These are phyloP conservation scores for Mohoua ochrocephala DNA, from an alignment of 2,113 vertebrate genomes.

Conservation along the genomic window DNA sequence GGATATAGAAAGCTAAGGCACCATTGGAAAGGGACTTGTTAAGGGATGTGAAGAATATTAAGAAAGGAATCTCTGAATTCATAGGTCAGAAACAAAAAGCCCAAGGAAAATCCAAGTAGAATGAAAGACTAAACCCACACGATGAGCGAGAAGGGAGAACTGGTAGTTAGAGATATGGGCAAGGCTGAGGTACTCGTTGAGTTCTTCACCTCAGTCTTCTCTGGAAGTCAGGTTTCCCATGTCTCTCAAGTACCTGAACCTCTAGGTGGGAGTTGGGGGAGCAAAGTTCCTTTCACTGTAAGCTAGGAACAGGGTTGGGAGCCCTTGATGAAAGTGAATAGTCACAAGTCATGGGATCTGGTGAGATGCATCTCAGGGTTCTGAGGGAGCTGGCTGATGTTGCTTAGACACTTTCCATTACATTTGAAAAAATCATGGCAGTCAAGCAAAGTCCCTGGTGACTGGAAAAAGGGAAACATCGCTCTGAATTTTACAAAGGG, in stretches of 20 bases:
- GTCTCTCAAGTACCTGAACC: not conserved
- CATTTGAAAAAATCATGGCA: not conserved
- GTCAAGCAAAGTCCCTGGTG: not conserved
- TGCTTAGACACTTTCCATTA: not conserved
- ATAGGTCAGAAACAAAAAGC: not conserved
- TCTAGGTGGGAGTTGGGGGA: not conserved
- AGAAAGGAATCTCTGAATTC: not conserved
- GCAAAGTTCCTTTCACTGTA: not conserved
- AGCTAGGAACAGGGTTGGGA: not conserved
- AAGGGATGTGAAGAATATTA: not conserved
- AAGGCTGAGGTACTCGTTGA: not conserved
- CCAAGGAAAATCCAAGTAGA: not conserved
- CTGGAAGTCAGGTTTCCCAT: not conserved
- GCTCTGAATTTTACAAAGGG: not conserved
- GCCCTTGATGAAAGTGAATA: not conserved
- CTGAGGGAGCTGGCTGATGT: not conserved
- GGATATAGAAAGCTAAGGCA: not conserved
- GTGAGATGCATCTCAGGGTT: not conserved
- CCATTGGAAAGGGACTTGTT: not conserved
- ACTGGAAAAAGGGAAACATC: not conserved
- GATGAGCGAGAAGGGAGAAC: not conserved
- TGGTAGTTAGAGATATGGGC: not conserved
- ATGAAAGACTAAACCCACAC: fast-evolving
- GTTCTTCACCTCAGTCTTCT: not conserved
- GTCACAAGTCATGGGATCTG: no score